Base-by-base conservation (phyloP, 2,797 vertebrate species). In the Xenopus petersii region DNA sequence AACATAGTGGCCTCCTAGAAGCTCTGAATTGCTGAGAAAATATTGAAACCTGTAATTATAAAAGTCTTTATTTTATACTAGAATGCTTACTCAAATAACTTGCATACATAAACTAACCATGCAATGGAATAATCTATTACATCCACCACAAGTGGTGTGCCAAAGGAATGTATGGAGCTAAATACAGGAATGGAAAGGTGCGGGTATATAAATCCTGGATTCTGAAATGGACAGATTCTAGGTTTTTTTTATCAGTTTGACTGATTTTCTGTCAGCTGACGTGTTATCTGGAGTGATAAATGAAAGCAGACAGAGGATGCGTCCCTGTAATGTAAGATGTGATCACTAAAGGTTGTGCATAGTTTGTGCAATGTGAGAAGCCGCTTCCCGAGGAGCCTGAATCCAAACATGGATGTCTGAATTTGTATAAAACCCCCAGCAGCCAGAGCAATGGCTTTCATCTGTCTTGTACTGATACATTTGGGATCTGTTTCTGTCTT, bases 221-320 rank as follows among this genome's bases (percentile, higher is more conserved):
- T 13, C 49, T 55, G 26, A 56, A 55, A 30, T 21, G 55, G 16
- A 12, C 51, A 56, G 26, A 51, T 11, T 68, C 0, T 67, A 17
- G 16, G 2, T 13, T 1, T 51, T 54, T 67, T 36, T 15, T 69
- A 26, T 36, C 12, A 63, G 24, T 68, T 33, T 62, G 64, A 74
- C 58, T 62, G 60, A 62, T 70, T 70, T 47, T 71, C 51, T 65
- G 36, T 21, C 54, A 51, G 42, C 48, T 65, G 62, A 60, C 51
- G 33, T 67, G 64, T 67, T 56, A 55, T 67, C 64, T 62, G 33
- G 55, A 49, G 17, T 71, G 64, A 77, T 72, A 48, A 66, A 77
- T 77, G 48, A 26, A 67, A 63, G 47, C 49, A 61, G 64, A 55
- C 75, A 46, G 10, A 1, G 56, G n/a, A 17, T 26, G 63, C 26